A percentile compares a stretch with the other conserved stretches of the same genome.
Conservation (phyloP, 2,113 vertebrate species). For the Chiloscyllium plagiosum region DNA sequence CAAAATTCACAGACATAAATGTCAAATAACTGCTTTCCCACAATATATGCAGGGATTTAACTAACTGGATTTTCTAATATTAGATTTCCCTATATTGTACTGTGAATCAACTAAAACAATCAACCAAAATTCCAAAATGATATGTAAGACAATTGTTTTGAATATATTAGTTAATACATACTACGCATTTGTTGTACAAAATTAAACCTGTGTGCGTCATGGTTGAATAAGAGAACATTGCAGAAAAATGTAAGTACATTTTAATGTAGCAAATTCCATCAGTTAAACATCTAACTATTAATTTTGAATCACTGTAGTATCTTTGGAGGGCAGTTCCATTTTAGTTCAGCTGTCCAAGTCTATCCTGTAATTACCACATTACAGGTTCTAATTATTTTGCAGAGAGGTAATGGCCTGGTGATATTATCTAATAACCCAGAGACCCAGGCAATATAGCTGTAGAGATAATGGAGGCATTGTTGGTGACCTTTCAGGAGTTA, state of each 20-base stretch:
- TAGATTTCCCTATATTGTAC: neutral
- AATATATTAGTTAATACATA: neutral
- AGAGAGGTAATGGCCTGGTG: too few species aligned
- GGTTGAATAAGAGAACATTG: neutral
- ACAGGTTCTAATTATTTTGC: neutral
- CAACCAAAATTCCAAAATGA: neutral
- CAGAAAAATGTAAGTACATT: neutral
- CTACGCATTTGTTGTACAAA: neutral
- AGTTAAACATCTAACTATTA: neutral
- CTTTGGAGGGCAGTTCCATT: neutral
- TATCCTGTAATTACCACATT: neutral
- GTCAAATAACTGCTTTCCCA: neutral
- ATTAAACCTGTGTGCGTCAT: neutral
- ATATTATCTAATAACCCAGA: too few species aligned
- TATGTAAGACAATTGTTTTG: neutral
- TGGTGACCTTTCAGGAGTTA: too few species aligned
- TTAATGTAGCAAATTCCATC: neutral
- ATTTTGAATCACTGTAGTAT: neutral
- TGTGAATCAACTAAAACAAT: constrained; percentile 2
- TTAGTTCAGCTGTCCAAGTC: neutral
- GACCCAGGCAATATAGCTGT: too few species aligned
- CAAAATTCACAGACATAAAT: neutral
- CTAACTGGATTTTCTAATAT: neutral
- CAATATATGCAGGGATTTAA: neutral
- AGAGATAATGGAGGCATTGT: too few species aligned